phyloP scores from a whole-genome alignment of 2,888 invertebrate genomes.

The Trichogramma evanescens region DNA sequence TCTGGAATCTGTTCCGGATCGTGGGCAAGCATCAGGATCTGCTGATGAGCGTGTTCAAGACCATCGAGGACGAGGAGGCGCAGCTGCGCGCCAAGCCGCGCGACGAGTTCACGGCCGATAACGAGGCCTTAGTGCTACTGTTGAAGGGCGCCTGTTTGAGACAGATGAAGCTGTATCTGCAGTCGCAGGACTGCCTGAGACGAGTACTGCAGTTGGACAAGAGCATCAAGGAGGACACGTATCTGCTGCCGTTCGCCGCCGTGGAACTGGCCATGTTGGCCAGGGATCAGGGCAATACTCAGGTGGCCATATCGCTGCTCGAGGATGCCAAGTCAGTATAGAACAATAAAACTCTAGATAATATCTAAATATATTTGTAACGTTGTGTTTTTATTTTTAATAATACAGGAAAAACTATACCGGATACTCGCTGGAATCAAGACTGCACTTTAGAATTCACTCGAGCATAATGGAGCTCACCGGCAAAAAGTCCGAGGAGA shows the following conservation, averaged over 20 bases:
- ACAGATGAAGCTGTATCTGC: slow-evolving; percentile 68
- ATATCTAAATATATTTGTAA: neutral
- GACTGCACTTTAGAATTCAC: slow-evolving; percentile 84
- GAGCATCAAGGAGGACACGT: slow-evolving; percentile 73
- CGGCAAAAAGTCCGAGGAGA: slow-evolving; percentile 33
- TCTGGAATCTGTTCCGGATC: slow-evolving; percentile 88
- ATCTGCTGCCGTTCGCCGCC: slow-evolving; percentile 76
- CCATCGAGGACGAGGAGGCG: slow-evolving; percentile 53
- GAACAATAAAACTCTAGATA: neutral
- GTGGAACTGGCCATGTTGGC: slow-evolving; percentile 80
- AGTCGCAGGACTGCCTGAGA: slow-evolving; percentile 69
- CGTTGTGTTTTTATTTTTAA: slow-evolving; percentile 36
- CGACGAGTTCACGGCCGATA: slow-evolving; percentile 59
- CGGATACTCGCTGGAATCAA: slow-evolving; percentile 79
- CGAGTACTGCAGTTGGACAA: slow-evolving; percentile 61
- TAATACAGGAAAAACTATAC: slow-evolving; percentile 71
- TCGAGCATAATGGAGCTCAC: slow-evolving; percentile 57
- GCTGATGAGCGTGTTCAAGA: slow-evolving; percentile 57
- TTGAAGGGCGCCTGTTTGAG: slow-evolving; percentile 78
- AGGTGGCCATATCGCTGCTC: slow-evolving; percentile 63
- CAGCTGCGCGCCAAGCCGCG: slow-evolving; percentile 30
- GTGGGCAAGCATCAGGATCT: slow-evolving; percentile 63
- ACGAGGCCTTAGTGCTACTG: slow-evolving; percentile 66
- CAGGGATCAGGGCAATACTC: slow-evolving; percentile 60
- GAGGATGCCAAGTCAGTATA: slow-evolving; percentile 73